phyloP scores from a whole-genome alignment of 2,888 invertebrate species.

The Phaedon cochleariae region DNA sequence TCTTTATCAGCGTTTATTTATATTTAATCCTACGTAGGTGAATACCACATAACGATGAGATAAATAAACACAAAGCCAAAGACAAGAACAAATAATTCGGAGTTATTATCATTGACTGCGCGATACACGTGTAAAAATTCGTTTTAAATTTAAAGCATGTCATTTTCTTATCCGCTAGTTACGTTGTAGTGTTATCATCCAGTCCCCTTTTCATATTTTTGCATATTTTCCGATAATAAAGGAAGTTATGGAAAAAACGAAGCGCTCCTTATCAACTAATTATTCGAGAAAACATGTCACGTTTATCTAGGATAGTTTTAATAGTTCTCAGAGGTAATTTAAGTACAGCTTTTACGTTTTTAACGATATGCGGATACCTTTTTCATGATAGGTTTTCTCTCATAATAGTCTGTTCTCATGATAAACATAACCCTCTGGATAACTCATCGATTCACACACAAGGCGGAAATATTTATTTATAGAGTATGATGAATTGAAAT shows the following conservation, averaged over 20 bases:
- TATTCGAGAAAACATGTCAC: slow-evolving; percentile 52
- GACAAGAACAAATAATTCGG: slow-evolving; percentile 4
- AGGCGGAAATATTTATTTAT: too few species aligned
- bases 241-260: slow-evolving; percentile 52
- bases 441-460: not conserved
- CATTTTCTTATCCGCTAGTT: slow-evolving; percentile 43
- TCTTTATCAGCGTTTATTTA: too few species aligned
- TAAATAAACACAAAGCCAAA: not conserved
- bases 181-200: slow-evolving; percentile 35
- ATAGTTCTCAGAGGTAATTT: slow-evolving; percentile 43
- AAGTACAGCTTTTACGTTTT: slow-evolving; percentile 31
- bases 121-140: slow-evolving; percentile 34
- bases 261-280: slow-evolving; percentile 48
- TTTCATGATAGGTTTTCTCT: slow-evolving; percentile 1
- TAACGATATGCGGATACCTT: slow-evolving; percentile 25
- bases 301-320: slow-evolving; percentile 49
- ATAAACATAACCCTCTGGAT: not conserved
- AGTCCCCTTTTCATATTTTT: slow-evolving; percentile 53
- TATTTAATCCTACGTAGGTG: too few species aligned
- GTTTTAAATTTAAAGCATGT: slow-evolving; percentile 44
- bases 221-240: slow-evolving; percentile 52
- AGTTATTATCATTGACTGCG: slow-evolving; percentile 14
- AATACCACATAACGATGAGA: too few species aligned
- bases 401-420: not conserved
- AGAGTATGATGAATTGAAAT: too few species aligned